Base-by-base conservation (phyloP, 2,113 vertebrate species). In the Pygoscelis antarcticus region DNA sequence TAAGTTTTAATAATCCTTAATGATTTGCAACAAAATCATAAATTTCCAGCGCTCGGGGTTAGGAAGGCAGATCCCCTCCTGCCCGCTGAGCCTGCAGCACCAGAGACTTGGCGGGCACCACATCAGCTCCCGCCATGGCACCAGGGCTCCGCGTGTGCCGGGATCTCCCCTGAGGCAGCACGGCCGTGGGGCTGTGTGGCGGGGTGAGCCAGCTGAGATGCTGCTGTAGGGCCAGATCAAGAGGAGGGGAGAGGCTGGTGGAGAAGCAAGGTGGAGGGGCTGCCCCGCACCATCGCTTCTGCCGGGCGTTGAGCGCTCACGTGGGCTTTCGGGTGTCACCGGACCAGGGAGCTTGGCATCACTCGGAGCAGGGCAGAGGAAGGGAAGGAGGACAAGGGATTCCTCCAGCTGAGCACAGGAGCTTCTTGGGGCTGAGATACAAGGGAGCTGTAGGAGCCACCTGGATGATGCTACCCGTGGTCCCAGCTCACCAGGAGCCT, bases 1-100 rank as follows among this genome's bases (percentile, higher is more conserved):
- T 87, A 94, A 69, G 90, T 90, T 96, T 95, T 96, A 96, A 97
- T 95, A 95, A 96, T 94, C 93, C 80, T 83, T 92, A 94, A 92
- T 80, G 87, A 96, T 89, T 93, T 84, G 79, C 93, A 87, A 69
- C 72, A 82, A 87, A 97, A 95, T 87, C 72, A 79, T 89, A 76
- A 57, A 89, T 97, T 87, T 78, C 77, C 91, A 84, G 61, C 11
- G 3, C 89, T 87, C 0, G 1, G 30, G 52, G 80, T 95, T 83
- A 79, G 83, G 83, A 92, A 77, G 90, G 83, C 51, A 30, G 69
- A 84, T 89, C 47, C 42, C 40, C 16, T 79, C 44, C 40, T 76
- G 62, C 74, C 65, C 9, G 0, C 69, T 21, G 32, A 81, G 76
- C 49, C 77, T 55, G 34, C 69, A 87, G 77, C 61, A 34, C 44